These are phyloP conservation scores for Cyclophora punctaria DNA, from an alignment of 2,888 invertebrate genomes.

Conservation along the genomic window DNA sequence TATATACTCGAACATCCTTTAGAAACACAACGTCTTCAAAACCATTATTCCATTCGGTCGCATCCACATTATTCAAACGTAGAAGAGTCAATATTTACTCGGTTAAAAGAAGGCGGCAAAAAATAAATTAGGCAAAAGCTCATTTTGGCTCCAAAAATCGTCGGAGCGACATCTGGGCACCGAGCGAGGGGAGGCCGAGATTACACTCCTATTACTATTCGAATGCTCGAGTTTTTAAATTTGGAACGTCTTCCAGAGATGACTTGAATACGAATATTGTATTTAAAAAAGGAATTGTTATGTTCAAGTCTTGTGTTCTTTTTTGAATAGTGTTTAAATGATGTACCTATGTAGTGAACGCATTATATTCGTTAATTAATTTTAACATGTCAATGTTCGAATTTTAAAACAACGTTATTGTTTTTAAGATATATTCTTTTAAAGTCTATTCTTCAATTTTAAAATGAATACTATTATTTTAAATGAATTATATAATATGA, in stretches of 20 bases:
- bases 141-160: slow-evolving; percentile 66
- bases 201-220: slow-evolving; percentile 52
- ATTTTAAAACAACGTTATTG: background rate
- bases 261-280: background rate
- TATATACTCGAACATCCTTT: no score
- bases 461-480: no score
- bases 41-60: slow-evolving; percentile 6
- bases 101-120: slow-evolving; percentile 72
- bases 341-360: no score
- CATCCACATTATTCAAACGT: slow-evolving; percentile 33
- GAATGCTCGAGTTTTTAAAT: slow-evolving; percentile 20
- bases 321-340: no score
- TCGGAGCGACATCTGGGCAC: slow-evolving; percentile 63
- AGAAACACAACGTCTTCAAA: no score
- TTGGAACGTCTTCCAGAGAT: slow-evolving; percentile 21
- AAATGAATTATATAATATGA: no score
- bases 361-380: no score
- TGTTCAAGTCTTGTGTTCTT: no score
- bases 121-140: slow-evolving; percentile 75
- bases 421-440: no score
- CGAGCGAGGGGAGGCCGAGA: slow-evolving; percentile 34
- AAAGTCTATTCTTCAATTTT: no score
- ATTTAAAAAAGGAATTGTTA: no score
- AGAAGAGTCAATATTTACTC: slow-evolving; percentile 66
- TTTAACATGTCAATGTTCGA: background rate